phyloP scores from a whole-genome alignment of 2,797 vertebrate species.

The Psittacula echo region DNA sequence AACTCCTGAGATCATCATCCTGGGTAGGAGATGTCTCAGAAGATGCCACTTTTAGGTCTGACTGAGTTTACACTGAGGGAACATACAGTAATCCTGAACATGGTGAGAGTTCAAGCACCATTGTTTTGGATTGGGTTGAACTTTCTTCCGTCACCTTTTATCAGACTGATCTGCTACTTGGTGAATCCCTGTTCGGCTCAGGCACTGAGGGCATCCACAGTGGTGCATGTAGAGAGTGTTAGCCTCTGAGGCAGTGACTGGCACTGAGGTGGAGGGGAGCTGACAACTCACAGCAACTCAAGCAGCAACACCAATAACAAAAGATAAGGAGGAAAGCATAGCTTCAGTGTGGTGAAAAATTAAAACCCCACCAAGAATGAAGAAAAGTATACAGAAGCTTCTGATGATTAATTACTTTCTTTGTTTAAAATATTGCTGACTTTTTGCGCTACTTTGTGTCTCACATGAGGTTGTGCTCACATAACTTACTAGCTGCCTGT shows the following conservation, averaged over 20 bases:
- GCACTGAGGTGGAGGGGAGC: neutral
- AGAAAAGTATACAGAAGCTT: neutral
- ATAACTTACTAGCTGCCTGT: neutral
- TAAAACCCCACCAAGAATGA: neutral
- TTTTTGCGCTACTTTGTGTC: neutral
- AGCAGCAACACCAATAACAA: neutral
- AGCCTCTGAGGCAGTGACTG: neutral
- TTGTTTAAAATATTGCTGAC: neutral
- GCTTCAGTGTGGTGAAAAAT: neutral
- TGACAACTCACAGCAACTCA: neutral
- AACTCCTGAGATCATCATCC: fast-evolving
- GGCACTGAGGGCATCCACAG: neutral
- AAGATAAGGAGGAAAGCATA: fast-evolving
- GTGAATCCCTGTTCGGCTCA: neutral
- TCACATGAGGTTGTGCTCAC: neutral
- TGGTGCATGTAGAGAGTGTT: fast-evolving
- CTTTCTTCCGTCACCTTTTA: neutral
- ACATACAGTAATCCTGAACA: neutral
- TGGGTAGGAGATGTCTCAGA: fast-evolving
- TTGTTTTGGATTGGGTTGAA: neutral
- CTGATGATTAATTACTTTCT: neutral
- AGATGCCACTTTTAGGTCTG: neutral
- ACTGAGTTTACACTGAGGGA: neutral
- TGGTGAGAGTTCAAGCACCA: neutral
- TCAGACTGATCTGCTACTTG: neutral